Base-by-base conservation (phyloP, 2,797 vertebrate species). In the Miichthys miiuy region DNA sequence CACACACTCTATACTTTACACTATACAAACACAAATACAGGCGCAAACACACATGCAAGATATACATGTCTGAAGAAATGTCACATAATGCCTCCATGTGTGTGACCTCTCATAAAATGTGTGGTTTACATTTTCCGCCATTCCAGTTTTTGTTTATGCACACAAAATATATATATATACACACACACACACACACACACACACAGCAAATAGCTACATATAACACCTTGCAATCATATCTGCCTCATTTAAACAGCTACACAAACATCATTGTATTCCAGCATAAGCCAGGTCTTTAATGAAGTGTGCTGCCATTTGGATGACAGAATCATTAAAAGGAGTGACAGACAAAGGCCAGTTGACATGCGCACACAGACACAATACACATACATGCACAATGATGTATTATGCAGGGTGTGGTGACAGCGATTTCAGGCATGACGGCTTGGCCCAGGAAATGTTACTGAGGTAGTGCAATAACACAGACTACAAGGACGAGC, bases 371-470 rank as follows among this genome's bases (percentile, higher is more conserved):
- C 34, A 57, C 27, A 30, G 14, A 85, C 13, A 63, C 9, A 68
- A 68, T 4, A 48, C 51, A 83, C 55, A 87, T 2, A 62, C 25
- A 68, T 52, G 69, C 47, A 75, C 44, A 52, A 4, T 65, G 42
- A 76, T 10, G 41, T 20, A 58, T 50, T 70, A 60, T 55, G 52
- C 11, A 62, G 70, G n/a, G 50, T 56, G 72, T 42, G 78, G 69
- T 81, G 64, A 79, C 60, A 51, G 63, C 47, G 58, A 76, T 80
- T 83, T 72, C 55, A 86, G 68, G 60, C 57, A 34, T 80, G 77
- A 58, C 46, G 48, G 68, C 38, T 60, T 61, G 44, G 42, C 27
- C 41, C n/a, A 42, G 51, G 61, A 83, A 81, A 71, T 55, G 18
- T 79, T 77, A 21, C 67, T 44, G 16, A 21, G 11, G 34, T 11